Conservation (phyloP, 2,113 vertebrate species). For the Microtus pennsylvanicus region DNA sequence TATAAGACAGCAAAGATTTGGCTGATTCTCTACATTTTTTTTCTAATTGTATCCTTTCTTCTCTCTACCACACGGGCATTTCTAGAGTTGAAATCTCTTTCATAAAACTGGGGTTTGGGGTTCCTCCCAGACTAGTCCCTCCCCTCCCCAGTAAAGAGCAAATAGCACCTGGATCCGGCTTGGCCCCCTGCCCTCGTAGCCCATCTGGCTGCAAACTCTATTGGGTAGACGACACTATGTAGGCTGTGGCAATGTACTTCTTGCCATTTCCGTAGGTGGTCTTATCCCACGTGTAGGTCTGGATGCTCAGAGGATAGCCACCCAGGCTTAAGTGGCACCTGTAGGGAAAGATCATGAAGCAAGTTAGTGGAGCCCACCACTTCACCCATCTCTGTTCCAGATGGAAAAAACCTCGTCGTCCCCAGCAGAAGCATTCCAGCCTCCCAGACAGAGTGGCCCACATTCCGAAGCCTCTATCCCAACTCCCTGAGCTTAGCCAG, state of each 20-base stretch:
- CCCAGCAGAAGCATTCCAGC: background rate
- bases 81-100: background rate
- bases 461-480: background rate
- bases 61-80: background rate
- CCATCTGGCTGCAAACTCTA: conserved; percentile 24
- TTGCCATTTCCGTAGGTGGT: conserved; percentile 89
- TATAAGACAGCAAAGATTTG: background rate
- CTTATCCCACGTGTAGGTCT: conserved; percentile 95
- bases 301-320: conserved; percentile 88
- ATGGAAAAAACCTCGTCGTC: background rate
- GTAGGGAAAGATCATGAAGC: background rate
- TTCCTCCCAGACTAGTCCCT: background rate
- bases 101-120: background rate
- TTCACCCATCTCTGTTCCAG: background rate
- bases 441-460: background rate
- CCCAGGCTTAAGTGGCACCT: conserved; percentile 94
- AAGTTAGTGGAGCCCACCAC: background rate
- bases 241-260: conserved; percentile 94
- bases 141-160: background rate
- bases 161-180: background rate
- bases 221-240: conserved; percentile 84
- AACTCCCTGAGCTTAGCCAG: background rate
- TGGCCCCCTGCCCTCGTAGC: background rate
- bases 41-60: conserved; percentile 24
- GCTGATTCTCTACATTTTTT: conserved; percentile 19